phyloP scores from a whole-genome alignment of 2,888 invertebrate species.

The Drosophila cracens region DNA sequence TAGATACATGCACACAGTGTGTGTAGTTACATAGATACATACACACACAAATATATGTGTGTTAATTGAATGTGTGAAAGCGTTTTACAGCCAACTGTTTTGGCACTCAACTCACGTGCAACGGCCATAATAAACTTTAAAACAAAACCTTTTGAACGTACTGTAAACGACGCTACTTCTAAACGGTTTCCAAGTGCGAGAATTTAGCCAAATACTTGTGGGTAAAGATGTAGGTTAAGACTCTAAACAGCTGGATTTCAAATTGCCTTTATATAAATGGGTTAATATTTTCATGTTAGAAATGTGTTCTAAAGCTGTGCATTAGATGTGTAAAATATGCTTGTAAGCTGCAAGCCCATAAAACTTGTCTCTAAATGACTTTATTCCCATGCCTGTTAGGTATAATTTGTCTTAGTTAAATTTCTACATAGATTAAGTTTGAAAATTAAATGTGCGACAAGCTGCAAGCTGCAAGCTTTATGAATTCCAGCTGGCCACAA shows the following conservation, averaged over 20 bases:
- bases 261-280: background rate
- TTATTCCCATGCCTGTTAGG: background rate
- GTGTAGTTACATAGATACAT: background rate
- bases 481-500: background rate
- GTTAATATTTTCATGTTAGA: background rate
- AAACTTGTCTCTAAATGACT: background rate
- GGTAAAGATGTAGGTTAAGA: background rate
- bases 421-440: background rate
- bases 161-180: slow-evolving; percentile 23
- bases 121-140: slow-evolving; percentile 7
- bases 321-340: background rate
- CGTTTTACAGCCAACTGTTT: slow-evolving; percentile 50
- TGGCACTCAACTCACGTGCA: slow-evolving; percentile 56
- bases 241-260: background rate
- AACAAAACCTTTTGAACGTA: background rate
- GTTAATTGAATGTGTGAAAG: slow-evolving; percentile 72
- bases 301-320: background rate
- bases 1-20: slow-evolving; percentile 10
- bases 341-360: background rate
- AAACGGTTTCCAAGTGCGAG: slow-evolving; percentile 14
- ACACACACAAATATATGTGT: slow-evolving; percentile 16
- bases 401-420: background rate
- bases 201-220: slow-evolving; percentile 7
- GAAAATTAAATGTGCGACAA: background rate
- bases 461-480: slow-evolving; percentile 5